Conservation (phyloP, 1,140 invertebrate species). For the Lordiphosa mommai region DNA sequence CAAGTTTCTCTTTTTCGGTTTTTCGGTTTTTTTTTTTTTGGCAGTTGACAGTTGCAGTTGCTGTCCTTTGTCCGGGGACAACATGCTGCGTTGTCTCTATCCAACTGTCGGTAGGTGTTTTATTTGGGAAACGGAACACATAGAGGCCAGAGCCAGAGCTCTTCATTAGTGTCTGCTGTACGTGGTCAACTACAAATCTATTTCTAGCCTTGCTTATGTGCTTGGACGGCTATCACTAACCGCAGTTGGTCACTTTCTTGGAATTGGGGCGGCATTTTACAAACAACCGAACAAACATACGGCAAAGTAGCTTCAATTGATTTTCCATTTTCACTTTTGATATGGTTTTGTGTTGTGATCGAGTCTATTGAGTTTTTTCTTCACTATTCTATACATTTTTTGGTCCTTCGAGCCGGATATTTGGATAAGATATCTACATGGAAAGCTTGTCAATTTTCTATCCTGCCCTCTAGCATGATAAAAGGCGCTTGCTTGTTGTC, state of each 20-base stretch:
- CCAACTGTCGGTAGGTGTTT: slow-evolving; percentile 38
- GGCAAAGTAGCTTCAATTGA: not conserved
- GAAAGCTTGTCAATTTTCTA: too few relatives aligned
- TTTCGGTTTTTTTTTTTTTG: slow-evolving; percentile 15
- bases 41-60: slow-evolving; percentile 11
- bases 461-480: too few relatives aligned
- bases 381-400: too few relatives aligned
- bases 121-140: slow-evolving; percentile 46
- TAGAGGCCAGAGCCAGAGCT: slow-evolving; percentile 30
- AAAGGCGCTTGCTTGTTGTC: too few relatives aligned
- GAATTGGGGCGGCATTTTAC: slow-evolving; percentile 44
- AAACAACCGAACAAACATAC: not conserved
- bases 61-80: slow-evolving; percentile 30
- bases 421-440: too few relatives aligned
- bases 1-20: not conserved
- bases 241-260: slow-evolving; percentile 70
- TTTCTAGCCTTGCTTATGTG: not conserved
- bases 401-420: too few relatives aligned
- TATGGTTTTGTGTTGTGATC: too few relatives aligned
- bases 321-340: slow-evolving; percentile 4
- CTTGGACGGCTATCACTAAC: slow-evolving; percentile 41
- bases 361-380: too few relatives aligned
- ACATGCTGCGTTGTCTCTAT: slow-evolving; percentile 36
- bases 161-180: slow-evolving; percentile 54
- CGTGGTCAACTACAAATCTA: not conserved